Evolutionary conservation across 2,888 invertebrate genomes (phyloP).

Genomic region (Agrotis puta): DNA sequence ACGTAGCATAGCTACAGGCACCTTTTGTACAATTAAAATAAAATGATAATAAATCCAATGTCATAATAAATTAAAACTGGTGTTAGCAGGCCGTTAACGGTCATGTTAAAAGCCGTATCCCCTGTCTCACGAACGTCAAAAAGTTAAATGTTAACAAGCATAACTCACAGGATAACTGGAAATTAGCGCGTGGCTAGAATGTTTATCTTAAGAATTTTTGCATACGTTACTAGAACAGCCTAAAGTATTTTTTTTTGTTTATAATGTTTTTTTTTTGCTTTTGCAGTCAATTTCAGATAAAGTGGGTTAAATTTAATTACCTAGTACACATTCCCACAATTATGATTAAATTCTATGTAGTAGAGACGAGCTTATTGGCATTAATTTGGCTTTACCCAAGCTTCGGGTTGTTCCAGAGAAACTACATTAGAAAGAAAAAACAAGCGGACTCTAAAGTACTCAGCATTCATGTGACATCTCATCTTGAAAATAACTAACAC

Average conservation of each 20-base stretch:
- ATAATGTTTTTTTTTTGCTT: not conserved
- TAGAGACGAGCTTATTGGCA: not conserved
- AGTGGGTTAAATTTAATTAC: no score
- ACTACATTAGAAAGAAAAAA: not conserved
- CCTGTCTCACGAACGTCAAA: conserved; percentile 10
- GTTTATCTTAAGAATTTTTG: not conserved
- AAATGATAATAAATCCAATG: not conserved
- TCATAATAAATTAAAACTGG: not conserved
- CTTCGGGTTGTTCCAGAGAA: not conserved
- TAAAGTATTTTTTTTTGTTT: not conserved
- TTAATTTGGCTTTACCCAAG: not conserved
- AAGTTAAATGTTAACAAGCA: conserved; percentile 7
- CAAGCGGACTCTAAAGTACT: no score
- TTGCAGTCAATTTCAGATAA: not conserved
- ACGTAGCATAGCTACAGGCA: no score
- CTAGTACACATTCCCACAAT: not conserved
- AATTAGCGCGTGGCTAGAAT: no score
- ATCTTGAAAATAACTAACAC: no score
- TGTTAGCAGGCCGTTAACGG: not conserved
- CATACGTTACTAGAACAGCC: no score
- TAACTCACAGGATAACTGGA: not conserved
- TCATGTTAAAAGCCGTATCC: not conserved
- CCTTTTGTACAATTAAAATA: no score
- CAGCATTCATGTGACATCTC: no score
- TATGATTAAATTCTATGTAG: not conserved